phyloP scores from a whole-genome alignment of 1,140 invertebrate species.

The Diorhabda elongata region DNA sequence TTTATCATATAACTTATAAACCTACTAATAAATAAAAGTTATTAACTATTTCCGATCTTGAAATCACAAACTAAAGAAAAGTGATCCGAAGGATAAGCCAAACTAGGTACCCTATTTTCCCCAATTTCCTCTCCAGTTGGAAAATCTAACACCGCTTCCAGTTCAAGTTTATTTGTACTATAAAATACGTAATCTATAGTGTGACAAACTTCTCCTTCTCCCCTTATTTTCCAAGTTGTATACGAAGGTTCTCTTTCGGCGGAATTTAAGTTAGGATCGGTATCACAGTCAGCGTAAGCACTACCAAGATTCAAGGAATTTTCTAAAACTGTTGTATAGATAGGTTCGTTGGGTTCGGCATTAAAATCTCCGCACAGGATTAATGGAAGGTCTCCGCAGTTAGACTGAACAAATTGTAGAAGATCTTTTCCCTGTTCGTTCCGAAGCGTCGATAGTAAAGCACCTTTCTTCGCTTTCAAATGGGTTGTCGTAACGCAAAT shows the following conservation, averaged over 20 bases:
- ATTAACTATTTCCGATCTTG: conserved; percentile 23
- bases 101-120: conserved; percentile 61
- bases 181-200: conserved; percentile 81
- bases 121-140: conserved; percentile 67
- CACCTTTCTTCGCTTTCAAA: conserved; percentile 70
- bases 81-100: conserved; percentile 74
- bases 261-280: conserved; percentile 31
- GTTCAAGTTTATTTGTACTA: conserved; percentile 54
- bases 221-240: conserved; percentile 76
- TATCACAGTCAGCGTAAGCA: conserved; percentile 50
- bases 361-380: conserved; percentile 77
- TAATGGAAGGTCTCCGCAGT: conserved; percentile 54
- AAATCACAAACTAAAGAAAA: conserved; percentile 73
- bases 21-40: conserved; percentile 6
- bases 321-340: conserved; percentile 59
- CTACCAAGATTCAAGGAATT: conserved; percentile 48
- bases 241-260: conserved; percentile 62
- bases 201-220: conserved; percentile 66
- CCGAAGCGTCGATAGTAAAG: conserved; percentile 63
- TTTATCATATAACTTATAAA: not conserved
- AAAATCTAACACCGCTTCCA: conserved; percentile 60
- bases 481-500: conserved; percentile 73
- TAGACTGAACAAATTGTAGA: conserved; percentile 56
- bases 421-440: conserved; percentile 74
- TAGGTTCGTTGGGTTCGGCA: conserved; percentile 68